Evolutionary conservation across 2,113 vertebrate genomes (phyloP).

Genomic region (Casuarius casuarius): DNA sequence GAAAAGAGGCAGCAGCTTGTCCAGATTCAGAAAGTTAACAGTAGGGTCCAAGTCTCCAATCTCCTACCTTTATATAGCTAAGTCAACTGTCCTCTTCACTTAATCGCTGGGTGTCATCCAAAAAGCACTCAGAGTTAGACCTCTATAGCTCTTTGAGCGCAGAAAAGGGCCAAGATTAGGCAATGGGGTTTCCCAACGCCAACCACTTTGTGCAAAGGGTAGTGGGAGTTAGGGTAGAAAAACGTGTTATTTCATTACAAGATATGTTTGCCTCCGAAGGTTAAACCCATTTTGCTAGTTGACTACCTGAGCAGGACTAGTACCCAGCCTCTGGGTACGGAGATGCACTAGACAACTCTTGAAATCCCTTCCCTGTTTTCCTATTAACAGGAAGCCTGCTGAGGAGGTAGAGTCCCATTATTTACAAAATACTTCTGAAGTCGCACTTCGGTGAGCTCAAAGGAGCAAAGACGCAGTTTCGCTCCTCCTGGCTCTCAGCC

Average conservation of each 20-base stretch:
- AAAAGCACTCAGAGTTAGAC: not conserved
- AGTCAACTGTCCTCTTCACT: rapidly evolving
- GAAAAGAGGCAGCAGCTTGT: not conserved
- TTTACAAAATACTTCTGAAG: not conserved
- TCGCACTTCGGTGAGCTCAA: rapidly evolving
- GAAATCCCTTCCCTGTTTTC: not conserved
- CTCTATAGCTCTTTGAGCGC: not conserved
- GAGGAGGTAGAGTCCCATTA: not conserved
- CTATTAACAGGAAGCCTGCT: not conserved
- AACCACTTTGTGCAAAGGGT: rapidly evolving
- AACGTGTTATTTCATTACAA: no score
- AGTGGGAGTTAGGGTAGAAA: not conserved
- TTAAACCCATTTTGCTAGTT: not conserved
- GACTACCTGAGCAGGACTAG: not conserved
- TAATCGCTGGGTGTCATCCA: rapidly evolving
- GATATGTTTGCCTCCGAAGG: no score
- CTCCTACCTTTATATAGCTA: rapidly evolving
- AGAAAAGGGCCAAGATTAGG: not conserved
- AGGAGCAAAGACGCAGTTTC: not conserved
- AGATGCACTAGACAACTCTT: not conserved
- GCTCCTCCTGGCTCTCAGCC: not conserved
- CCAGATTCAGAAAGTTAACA: not conserved
- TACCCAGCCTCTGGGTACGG: not conserved
- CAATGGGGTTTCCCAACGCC: no score
- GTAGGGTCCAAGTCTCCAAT: not conserved